phyloP scores from a whole-genome alignment of 2,888 invertebrate genomes.

The Microctonus aethiopoides region DNA sequence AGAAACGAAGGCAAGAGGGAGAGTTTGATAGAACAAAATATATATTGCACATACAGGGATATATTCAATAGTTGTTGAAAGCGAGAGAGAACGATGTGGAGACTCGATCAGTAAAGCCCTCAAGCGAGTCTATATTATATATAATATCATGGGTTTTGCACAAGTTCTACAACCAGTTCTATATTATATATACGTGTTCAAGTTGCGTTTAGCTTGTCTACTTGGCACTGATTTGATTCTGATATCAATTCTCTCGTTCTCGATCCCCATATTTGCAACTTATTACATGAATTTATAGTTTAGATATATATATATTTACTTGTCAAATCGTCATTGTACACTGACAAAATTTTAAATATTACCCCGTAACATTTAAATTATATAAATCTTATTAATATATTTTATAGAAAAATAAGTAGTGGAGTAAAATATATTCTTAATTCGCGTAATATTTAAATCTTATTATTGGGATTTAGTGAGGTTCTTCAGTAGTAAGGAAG shows the following conservation, averaged over 20 bases:
- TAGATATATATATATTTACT: slow-evolving; percentile 37
- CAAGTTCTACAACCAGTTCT: slow-evolving; percentile 26
- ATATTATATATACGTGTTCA: slow-evolving; percentile 41
- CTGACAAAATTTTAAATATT: no score
- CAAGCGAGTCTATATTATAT: slow-evolving; percentile 11
- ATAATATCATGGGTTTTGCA: slow-evolving; percentile 20
- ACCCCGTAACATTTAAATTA: no score
- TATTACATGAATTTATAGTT: slow-evolving; percentile 45
- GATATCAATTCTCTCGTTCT: slow-evolving; percentile 41
- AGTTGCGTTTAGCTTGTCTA: slow-evolving; percentile 44
- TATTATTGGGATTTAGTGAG: no score
- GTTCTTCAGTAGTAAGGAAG: no score
- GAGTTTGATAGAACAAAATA: not conserved
- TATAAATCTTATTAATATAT: no score
- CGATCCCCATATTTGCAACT: slow-evolving; percentile 32
- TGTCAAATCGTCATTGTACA: slow-evolving; percentile 16
- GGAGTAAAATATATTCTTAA: no score
- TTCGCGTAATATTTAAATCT: no score
- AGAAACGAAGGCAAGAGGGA: not conserved
- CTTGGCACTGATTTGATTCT: slow-evolving; percentile 55
- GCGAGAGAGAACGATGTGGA: not conserved
- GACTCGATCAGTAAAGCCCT: slow-evolving; percentile 27
- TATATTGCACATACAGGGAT: not conserved
- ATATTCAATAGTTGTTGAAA: not conserved
- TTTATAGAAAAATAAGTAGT: no score